Conservation (phyloP, 1,140 invertebrate genomes). For the Bombus superbus region DNA sequence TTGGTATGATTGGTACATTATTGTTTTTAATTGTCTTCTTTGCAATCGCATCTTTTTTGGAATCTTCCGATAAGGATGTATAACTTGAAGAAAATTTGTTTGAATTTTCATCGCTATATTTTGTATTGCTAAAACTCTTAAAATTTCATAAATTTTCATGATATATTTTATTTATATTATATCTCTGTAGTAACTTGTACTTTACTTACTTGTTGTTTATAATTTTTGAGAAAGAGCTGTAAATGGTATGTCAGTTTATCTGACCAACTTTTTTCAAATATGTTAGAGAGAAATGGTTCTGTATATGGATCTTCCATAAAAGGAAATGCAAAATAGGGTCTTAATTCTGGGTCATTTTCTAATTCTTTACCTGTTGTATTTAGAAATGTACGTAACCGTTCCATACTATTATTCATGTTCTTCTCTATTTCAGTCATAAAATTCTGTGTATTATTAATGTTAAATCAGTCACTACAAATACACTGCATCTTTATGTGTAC, state of each 20-base stretch:
- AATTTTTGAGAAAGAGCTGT: conserved; percentile 55
- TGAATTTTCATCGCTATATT: conserved; percentile 15
- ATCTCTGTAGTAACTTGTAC: conserved; percentile 37
- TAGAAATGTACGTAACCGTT: conserved; percentile 83
- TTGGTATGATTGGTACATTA: conserved; percentile 59
- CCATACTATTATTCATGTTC: conserved; percentile 76
- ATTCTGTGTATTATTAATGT: conserved; percentile 56
- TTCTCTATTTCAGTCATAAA: conserved; percentile 52
- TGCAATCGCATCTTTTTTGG: conserved; percentile 14
- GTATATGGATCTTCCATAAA: conserved; percentile 84
- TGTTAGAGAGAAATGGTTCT: conserved; percentile 83
- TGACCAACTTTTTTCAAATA: conserved; percentile 82
- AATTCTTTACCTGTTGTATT: conserved; percentile 82
- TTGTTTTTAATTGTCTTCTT: conserved; percentile 27
- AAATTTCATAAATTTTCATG: conserved; percentile 35
- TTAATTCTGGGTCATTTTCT: conserved; percentile 83
- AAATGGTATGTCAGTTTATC: conserved; percentile 57
- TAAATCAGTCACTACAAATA: conserved; percentile 27
- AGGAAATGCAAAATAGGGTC: conserved; percentile 85
- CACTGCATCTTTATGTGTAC: background rate
- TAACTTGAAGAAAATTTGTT: conserved; percentile 22
- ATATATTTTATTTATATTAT: conserved; percentile 10
- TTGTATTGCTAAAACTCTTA: conserved; percentile 12
- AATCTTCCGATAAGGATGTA: conserved; percentile 7
- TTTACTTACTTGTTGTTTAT: conserved; percentile 57